Evolutionary conservation across 2,888 invertebrate genomes (phyloP).

Genomic region (Luperina testacea): DNA sequence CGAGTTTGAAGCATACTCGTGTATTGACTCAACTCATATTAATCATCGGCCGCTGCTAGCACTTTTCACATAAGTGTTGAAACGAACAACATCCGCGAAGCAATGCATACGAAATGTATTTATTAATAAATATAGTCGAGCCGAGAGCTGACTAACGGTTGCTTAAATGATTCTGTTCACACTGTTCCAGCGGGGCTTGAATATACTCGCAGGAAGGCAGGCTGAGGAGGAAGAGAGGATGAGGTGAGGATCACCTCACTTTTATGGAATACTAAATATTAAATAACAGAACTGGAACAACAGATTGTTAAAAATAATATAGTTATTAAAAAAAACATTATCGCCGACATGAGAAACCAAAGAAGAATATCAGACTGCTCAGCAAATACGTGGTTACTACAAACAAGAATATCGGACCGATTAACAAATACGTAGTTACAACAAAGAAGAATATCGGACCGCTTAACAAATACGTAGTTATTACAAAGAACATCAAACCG

Average conservation of each 20-base stretch:
- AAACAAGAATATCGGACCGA: not conserved
- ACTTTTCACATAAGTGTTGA: conserved; percentile 50
- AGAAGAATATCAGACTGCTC: not conserved
- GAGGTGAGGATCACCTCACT: not conserved
- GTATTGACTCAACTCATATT: conserved; percentile 35
- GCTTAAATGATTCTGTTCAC: conserved; percentile 41
- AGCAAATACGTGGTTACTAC: not conserved
- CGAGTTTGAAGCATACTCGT: conserved; percentile 3
- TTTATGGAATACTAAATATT: not conserved
- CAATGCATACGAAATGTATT: conserved; percentile 47
- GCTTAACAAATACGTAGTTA: not conserved
- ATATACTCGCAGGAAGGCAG: conserved; percentile 1
- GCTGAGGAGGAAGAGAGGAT: not conserved
- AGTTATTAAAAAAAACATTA: not conserved
- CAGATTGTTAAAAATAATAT: not conserved
- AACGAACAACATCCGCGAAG: conserved; percentile 45
- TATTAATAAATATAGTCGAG: conserved; percentile 53
- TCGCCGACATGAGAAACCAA: not conserved
- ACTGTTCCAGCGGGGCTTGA: conserved; percentile 11
- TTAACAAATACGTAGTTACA: not conserved
- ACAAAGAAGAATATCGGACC: not conserved
- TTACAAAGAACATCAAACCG: not conserved
- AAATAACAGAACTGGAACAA: not conserved
- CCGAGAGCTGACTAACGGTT: conserved; percentile 40
- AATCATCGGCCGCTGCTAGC: conserved; percentile 41